Evolutionary conservation across 2,113 vertebrate species (phyloP), one percentile per base, ranked within the genome.

Genomic region (Cettia cetti): DNA sequence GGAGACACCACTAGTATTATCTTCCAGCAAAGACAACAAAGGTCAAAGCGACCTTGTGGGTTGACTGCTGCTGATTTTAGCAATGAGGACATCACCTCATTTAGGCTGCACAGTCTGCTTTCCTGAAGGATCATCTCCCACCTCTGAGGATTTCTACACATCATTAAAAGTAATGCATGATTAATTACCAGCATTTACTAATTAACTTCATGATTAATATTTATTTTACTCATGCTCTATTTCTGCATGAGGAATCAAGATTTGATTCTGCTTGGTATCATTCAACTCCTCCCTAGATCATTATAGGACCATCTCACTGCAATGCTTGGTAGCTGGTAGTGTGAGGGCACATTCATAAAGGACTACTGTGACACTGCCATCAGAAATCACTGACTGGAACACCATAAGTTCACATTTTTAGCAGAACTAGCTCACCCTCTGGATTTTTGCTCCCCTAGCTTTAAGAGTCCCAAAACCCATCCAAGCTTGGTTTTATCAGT

Each of bases 401-500:
- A 52, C 64, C 49, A 2, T 54, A 84, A 66, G 65, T 74, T 37
- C 71, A n/a, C 65, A 28, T 95, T 95, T 96, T 77, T 40, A 94
- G 52, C 59, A 74, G 57, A 75, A 86, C 71, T 40, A 94, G 74
- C 56, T 95, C 79, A 87, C 45, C 40, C n/a, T 90, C 66, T 94
- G 33, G 20, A 40, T 92, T 94, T 94, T 89, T 91, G 65, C 17
- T 75, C 19, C 52, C 31, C 52, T 56, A 68, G 92, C 95, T 95
- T 97, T 97, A 96, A 97, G 97, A 97, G 92, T 89, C 94, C 72
- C 75, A 63, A 87, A 96, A 93, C 85, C 23, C 59, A 94, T 69
- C 92, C 69, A 53, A 89, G 75, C 45, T 86, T 94, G 97, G 89
- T 95, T 97, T 97, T 98, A 92, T 98, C 97, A 98, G 94, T 96